Evolutionary conservation across 2,888 invertebrate species (phyloP).

Genomic region (Caenorhabditis sulstoni): DNA sequence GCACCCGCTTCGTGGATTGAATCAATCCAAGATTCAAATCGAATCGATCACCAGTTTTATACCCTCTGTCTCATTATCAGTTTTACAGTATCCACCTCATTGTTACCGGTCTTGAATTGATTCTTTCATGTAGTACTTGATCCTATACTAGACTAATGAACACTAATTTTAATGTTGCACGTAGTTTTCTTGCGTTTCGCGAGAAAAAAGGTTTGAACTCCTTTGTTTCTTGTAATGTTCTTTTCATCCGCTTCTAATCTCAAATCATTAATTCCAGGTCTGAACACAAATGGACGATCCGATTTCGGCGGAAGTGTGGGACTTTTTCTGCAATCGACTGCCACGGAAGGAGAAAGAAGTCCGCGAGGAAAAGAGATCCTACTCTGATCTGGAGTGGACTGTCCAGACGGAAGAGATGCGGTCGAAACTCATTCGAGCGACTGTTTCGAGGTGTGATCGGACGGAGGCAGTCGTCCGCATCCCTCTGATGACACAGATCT

Average conservation of each 20-base stretch:
- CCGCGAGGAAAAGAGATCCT: background rate
- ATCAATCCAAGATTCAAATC: too few species aligned
- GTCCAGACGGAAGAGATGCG: constrained; percentile 19
- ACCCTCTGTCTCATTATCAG: background rate
- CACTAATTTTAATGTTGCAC: too few species aligned
- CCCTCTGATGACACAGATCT: constrained; percentile 40
- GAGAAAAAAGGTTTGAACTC: too few species aligned
- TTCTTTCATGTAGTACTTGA: too few species aligned
- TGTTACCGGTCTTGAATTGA: too few species aligned
- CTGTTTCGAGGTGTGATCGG: background rate
- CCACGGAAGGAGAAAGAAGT: constrained; percentile 9
- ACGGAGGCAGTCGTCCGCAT: constrained; percentile 4
- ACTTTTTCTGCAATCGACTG: constrained; percentile 24
- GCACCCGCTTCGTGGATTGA: background rate
- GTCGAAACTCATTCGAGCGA: constrained; percentile 15
- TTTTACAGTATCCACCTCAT: background rate
- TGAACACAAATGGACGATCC: constrained; percentile 6
- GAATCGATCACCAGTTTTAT: too few species aligned
- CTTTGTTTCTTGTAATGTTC: too few species aligned
- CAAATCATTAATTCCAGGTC: background rate
- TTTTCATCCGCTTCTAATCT: background rate
- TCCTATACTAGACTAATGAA: too few species aligned
- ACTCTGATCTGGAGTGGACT: constrained; percentile 27
- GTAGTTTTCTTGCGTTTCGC: too few species aligned
- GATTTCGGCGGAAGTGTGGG: constrained; percentile 21